Conservation (phyloP, 2,888 invertebrate genomes). For the Halictus quadricinctus region DNA sequence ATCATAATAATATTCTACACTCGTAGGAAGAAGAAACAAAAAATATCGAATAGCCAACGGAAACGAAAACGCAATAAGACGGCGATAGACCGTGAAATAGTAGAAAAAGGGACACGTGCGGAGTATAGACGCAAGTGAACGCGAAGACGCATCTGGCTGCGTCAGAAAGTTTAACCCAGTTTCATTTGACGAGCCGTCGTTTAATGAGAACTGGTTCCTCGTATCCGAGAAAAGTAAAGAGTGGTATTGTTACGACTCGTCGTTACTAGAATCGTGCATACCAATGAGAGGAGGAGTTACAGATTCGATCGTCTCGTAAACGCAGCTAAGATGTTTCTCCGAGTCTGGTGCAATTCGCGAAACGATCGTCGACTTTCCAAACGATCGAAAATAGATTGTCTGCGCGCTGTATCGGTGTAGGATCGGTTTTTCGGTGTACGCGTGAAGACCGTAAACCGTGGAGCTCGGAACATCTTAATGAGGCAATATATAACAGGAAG, state of each 20-base stretch:
- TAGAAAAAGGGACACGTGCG: neutral
- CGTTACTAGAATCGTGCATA: slow-evolving; percentile 13
- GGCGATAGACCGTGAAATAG: neutral
- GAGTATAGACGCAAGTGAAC: slow-evolving; percentile 8
- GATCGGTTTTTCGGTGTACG: neutral
- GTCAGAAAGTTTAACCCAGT: slow-evolving; percentile 66
- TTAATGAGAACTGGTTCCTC: slow-evolving; percentile 42
- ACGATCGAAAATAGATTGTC: neutral
- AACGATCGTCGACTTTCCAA: neutral
- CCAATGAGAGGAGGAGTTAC: slow-evolving; percentile 24
- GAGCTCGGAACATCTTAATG: neutral
- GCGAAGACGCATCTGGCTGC: slow-evolving; percentile 46
- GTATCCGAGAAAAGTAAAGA: slow-evolving; percentile 41
- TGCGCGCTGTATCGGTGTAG: neutral
- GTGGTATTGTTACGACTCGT: slow-evolving; percentile 39
- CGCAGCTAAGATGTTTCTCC: neutral
- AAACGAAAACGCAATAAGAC: neutral
- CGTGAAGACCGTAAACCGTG: neutral
- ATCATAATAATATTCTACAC: too few relatives aligned
- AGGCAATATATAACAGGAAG: neutral
- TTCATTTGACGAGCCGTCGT: slow-evolving; percentile 50
- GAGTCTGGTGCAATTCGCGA: neutral
- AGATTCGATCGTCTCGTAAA: slow-evolving; percentile 19
- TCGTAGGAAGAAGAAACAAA: neutral
- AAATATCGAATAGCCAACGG: neutral